A percentile compares a stretch with the other conserved stretches of the same genome.
Evolutionary conservation across 2,797 vertebrate species (phyloP).

Genomic region (Merluccius polli): DNA sequence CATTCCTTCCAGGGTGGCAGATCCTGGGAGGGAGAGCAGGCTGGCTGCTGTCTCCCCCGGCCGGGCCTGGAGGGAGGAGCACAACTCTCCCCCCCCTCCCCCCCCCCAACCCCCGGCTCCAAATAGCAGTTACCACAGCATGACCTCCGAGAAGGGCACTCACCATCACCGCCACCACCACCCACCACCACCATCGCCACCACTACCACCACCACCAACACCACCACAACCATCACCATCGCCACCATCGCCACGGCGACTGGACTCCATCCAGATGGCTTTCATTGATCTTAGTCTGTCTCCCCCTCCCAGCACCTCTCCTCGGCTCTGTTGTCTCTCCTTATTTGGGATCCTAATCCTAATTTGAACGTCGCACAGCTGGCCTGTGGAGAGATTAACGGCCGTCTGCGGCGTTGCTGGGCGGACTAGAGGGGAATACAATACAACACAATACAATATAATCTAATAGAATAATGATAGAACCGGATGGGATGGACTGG

Average conservation of each 20-base stretch:
- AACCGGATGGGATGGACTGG: neutral
- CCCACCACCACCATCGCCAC: too few species aligned
- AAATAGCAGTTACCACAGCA: slow-evolving; percentile 20
- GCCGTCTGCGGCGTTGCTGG: slow-evolving; percentile 22
- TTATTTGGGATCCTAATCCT: slow-evolving; percentile 31
- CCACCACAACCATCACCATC: too few species aligned
- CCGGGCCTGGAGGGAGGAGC: neutral
- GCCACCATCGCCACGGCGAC: neutral
- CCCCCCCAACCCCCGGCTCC: slow-evolving; percentile 8
- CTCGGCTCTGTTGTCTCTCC: slow-evolving; percentile 7
- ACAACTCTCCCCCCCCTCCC: too few species aligned
- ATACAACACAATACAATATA: neutral
- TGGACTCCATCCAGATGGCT: slow-evolving; percentile 24
- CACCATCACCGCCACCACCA: neutral
- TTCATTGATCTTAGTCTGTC: slow-evolving; percentile 6
- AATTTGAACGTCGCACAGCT: slow-evolving; percentile 17
- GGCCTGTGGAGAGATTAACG: slow-evolving; percentile 32
- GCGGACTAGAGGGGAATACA: neutral
- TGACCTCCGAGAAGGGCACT: slow-evolving; percentile 26
- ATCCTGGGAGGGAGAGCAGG: slow-evolving; percentile 16
- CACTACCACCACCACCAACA: too few species aligned
- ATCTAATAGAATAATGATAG: neutral
- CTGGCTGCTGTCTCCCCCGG: slow-evolving; percentile 6
- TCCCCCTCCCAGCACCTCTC: slow-evolving; percentile 4
- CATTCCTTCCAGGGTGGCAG: slow-evolving; percentile 11